Base-by-base conservation (phyloP, 2,113 vertebrate genomes). In the Planiliza haematocheilus region DNA sequence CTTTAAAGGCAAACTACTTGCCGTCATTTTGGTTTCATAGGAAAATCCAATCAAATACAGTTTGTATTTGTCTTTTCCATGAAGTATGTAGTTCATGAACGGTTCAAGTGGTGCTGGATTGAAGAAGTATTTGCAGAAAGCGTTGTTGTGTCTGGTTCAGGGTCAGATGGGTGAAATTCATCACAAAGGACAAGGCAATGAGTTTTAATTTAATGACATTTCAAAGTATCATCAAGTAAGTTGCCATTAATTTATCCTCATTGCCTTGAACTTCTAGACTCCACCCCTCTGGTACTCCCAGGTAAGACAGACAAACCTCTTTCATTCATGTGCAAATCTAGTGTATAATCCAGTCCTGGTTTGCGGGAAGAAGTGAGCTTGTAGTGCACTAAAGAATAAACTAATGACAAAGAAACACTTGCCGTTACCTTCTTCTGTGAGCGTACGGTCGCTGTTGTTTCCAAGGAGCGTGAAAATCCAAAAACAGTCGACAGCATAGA, bases 351-450 rank as follows among this genome's bases (percentile, higher is more conserved):
- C 76, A 75, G 34, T 48, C 67, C 39, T 62, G 50, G 17, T 36
- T 72, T 43, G 34, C 10, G 42, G 45, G 10, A 51, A 42, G 21
- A 20, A 7, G 24, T 42, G 20, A 1, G 17, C 37, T 39, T 17
- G 12, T 10, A 51, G n/a, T 12, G 9, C 34, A 41, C 45, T 57
- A 70, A 5, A 12, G 12, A 59, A 38, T 30, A 39, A 74, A 78
- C 74, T 79, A 79, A 14, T 30, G 52, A 68, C 20, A 74, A 37
- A 48, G 4, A 55, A 79, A 81, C 8, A 65, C 59, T 71, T 65
- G 48, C 45, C 85, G 46, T 90, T 89, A 91, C 89, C 90, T 91
- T 89, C 79, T 18, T 71, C 85, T 39, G 85, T 90, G 55, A 90
- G 82, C 2, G 86, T 91, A 75, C 79, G 65, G 45, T 89, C 89